phyloP scores from a whole-genome alignment of 1,140 invertebrate genomes.

The Caerostris extrusa region DNA sequence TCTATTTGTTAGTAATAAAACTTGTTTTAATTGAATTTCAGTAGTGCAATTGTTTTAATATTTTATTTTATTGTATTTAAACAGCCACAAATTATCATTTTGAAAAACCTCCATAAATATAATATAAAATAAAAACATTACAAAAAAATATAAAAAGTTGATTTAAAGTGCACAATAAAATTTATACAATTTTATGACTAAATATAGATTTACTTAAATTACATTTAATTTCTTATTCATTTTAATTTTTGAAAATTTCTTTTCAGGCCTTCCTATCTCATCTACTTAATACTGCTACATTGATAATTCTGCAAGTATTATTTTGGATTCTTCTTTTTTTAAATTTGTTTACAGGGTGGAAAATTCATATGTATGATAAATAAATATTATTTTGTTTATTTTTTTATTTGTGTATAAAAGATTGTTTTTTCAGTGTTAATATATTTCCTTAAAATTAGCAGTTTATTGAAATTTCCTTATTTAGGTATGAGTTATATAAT shows the following conservation, averaged over 20 bases:
- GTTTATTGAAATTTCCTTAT: neutral
- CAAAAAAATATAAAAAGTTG: too few relatives aligned
- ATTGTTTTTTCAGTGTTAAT: neutral
- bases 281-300: neutral
- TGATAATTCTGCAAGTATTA: neutral
- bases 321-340: neutral
- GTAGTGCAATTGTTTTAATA: too few relatives aligned
- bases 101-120: too few relatives aligned
- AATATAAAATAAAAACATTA: too few relatives aligned
- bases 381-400: neutral
- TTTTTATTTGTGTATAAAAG: neutral
- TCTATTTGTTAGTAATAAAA: too few relatives aligned
- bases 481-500: neutral
- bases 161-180: too few relatives aligned
- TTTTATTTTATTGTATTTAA: too few relatives aligned
- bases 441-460: neutral
- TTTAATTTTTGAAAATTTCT: neutral
- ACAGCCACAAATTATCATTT: too few relatives aligned
- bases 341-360: slow-evolving; percentile 19
- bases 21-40: too few relatives aligned
- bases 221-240: too few relatives aligned
- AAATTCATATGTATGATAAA: neutral
- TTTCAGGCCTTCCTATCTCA: neutral
- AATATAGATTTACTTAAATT: too few relatives aligned
- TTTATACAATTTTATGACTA: too few relatives aligned